Evolutionary conservation across 2,113 vertebrate species (phyloP).

Genomic region (Daubentonia madagascariensis): DNA sequence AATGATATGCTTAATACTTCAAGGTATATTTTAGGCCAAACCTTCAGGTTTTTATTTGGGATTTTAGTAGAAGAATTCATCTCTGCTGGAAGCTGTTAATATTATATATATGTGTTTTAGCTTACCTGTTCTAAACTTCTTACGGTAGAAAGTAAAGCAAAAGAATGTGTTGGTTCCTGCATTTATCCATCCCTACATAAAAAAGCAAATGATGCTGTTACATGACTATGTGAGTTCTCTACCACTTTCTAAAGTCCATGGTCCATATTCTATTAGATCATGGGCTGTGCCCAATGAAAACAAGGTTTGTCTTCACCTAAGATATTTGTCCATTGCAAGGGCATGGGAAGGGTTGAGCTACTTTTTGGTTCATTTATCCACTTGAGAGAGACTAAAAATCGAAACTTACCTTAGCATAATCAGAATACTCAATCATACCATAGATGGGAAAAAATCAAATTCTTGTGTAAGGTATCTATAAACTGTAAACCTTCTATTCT

Average conservation of each 20-base stretch:
- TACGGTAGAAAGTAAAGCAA: background rate
- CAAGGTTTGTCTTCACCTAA: background rate
- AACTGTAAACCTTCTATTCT: background rate
- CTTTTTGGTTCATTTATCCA: background rate
- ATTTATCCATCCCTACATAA: background rate
- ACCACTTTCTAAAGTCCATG: background rate
- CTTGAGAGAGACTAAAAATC: background rate
- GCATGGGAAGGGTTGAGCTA: background rate
- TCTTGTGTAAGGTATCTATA: background rate
- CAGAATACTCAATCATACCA: background rate
- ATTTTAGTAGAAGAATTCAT: background rate
- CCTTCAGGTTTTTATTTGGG: background rate
- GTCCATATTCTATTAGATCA: background rate
- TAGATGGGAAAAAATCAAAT: background rate
- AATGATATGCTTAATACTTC: background rate
- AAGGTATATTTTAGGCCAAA: background rate
- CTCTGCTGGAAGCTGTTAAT: background rate
- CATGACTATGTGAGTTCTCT: background rate
- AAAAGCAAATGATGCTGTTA: background rate
- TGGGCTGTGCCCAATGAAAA: background rate
- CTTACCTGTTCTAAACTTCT: background rate
- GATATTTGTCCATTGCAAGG: background rate
- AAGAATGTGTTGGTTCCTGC: background rate
- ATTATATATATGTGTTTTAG: background rate
- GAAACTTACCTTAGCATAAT: background rate